These are phyloP conservation scores for Xestia ashworthii DNA, from an alignment of 2,888 invertebrate species.

Conservation along the genomic window DNA sequence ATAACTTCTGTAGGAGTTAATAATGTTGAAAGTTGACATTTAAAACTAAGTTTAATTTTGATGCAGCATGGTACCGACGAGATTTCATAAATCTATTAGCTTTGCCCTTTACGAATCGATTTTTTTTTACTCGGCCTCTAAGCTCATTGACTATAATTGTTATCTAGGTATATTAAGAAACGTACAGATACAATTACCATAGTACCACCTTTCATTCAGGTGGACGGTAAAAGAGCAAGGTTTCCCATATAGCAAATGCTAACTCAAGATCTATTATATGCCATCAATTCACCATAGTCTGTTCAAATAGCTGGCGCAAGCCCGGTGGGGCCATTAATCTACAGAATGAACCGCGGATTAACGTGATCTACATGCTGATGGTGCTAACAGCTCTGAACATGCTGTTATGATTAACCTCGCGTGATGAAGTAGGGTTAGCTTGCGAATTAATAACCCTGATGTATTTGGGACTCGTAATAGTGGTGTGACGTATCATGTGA, in stretches of 20 bases:
- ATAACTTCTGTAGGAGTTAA: no score
- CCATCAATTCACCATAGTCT: constrained; percentile 65
- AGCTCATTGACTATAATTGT: no score
- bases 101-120: no score
- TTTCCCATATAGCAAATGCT: background rate
- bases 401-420: constrained; percentile 69
- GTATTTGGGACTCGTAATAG: constrained; percentile 1
- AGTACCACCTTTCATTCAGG: background rate
- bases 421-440: constrained; percentile 58
- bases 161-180: background rate
- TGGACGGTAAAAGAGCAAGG: background rate
- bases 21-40: no score
- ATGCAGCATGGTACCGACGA: no score
- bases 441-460: constrained; percentile 35
- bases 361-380: constrained; percentile 70
- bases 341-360: constrained; percentile 72
- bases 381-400: constrained; percentile 65
- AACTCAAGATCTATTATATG: constrained; percentile 42
- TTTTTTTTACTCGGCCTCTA: no score
- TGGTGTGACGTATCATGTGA: background rate
- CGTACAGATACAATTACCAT: background rate
- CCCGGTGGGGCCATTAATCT: constrained; percentile 68
- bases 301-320: constrained; percentile 59
- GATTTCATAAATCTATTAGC: no score
- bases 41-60: no score